Evolutionary conservation across 2,888 invertebrate species (phyloP).

Genomic region (Kryphioiulus occultus): DNA sequence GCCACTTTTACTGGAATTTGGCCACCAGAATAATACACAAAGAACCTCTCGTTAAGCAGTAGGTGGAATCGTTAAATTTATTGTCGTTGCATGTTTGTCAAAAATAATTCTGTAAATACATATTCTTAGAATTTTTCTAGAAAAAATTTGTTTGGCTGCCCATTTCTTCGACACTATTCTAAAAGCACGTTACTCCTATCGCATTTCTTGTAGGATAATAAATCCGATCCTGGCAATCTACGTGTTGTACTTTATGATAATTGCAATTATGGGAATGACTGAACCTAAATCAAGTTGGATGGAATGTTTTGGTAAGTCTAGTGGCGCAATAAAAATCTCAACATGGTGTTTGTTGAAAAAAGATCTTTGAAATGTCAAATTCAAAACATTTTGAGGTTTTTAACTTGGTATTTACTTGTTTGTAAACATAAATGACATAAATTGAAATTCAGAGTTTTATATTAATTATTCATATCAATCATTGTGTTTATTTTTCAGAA

Average conservation of each 20-base stretch:
- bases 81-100: neutral
- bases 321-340: neutral
- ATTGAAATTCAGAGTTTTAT: too few relatives aligned
- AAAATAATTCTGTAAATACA: neutral
- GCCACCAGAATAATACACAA: constrained; percentile 65
- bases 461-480: neutral
- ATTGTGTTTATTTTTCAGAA: constrained; percentile 59
- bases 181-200: neutral
- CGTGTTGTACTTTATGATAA: constrained; percentile 64
- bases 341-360: neutral
- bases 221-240: constrained; percentile 64
- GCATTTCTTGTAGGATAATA: constrained; percentile 61
- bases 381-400: too few relatives aligned
- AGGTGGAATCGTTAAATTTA: neutral
- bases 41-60: constrained; percentile 57
- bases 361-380: neutral
- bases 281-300: constrained; percentile 64
- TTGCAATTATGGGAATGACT: constrained; percentile 65
- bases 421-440: too few relatives aligned
- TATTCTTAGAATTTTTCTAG: constrained; percentile 8
- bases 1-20: constrained; percentile 67
- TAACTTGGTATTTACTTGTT: too few relatives aligned
- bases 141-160: neutral
- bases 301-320: constrained; percentile 65
- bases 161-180: neutral